Evolutionary conservation across 2,797 vertebrate genomes (phyloP).

Genomic region (Avahi laniger): DNA sequence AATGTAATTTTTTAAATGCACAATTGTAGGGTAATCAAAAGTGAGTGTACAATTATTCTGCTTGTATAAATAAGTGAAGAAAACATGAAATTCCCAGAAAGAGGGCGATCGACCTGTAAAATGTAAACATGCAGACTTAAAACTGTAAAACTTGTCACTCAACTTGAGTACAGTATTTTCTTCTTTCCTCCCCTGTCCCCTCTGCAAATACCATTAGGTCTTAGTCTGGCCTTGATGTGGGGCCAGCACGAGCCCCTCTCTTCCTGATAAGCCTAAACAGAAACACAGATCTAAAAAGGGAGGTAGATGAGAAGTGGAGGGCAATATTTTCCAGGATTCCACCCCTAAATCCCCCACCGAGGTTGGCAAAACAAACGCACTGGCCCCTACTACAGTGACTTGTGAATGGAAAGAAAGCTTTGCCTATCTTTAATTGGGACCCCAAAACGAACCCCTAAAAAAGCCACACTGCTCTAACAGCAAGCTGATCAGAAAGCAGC

Average conservation of each 20-base stretch:
- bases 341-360: not conserved
- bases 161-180: not conserved
- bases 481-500: not conserved
- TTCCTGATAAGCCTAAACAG: not conserved
- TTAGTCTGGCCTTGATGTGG: not conserved
- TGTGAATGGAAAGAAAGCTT: not conserved
- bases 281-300: not conserved
- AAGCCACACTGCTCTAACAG: not conserved
- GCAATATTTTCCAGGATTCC: not conserved
- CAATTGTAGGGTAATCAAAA: not conserved
- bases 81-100: not conserved
- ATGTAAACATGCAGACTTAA: not conserved
- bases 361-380: conserved; percentile 4
- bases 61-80: not conserved
- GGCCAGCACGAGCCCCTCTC: not conserved
- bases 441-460: not conserved
- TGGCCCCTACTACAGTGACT: not conserved
- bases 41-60: not conserved
- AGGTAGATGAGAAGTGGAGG: not conserved
- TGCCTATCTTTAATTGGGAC: not conserved
- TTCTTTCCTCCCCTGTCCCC: not conserved
- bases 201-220: not conserved
- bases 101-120: not conserved
- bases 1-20: not conserved
- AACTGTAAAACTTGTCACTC: not conserved